phyloP scores from a whole-genome alignment of 2,888 invertebrate species.

The Scaptomyza flava region DNA sequence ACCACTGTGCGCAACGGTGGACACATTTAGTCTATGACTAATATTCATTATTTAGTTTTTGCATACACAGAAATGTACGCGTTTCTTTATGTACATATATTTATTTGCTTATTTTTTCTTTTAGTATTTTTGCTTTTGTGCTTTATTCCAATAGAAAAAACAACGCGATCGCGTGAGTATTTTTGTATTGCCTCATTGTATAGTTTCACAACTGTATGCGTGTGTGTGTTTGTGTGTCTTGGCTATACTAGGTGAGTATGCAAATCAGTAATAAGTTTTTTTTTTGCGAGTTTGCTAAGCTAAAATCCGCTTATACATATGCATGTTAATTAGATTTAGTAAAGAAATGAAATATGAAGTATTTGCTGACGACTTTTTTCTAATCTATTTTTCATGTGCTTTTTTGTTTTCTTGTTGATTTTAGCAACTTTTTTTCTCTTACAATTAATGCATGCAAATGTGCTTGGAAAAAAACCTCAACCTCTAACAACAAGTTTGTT shows the following conservation, averaged over 20 bases:
- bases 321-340: constrained; percentile 77
- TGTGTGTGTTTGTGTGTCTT: constrained; percentile 16
- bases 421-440: constrained; percentile 24
- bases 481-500: constrained; percentile 14
- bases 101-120: constrained; percentile 24
- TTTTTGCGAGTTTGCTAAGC: constrained; percentile 48
- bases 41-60: constrained; percentile 38
- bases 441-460: constrained; percentile 60
- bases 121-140: constrained; percentile 3
- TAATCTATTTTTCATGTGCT: constrained; percentile 18
- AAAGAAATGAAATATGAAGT: constrained; percentile 50
- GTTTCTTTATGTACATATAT: constrained; percentile 13
- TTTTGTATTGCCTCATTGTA: constrained; percentile 37
- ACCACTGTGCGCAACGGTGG: constrained; percentile 8
- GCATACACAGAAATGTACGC: constrained; percentile 29
- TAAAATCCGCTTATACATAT: constrained; percentile 64
- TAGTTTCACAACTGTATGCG: constrained; percentile 32
- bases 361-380: constrained; percentile 36
- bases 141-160: constrained; percentile 27
- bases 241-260: constrained; percentile 28
- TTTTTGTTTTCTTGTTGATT: neutral
- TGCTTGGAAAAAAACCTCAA: constrained; percentile 9
- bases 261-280: constrained; percentile 28
- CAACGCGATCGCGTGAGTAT: constrained; percentile 70
- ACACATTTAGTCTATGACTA: constrained; percentile 23